Conservation (phyloP, 2,888 invertebrate genomes). For the Gastracanthus pulcherrimus region DNA sequence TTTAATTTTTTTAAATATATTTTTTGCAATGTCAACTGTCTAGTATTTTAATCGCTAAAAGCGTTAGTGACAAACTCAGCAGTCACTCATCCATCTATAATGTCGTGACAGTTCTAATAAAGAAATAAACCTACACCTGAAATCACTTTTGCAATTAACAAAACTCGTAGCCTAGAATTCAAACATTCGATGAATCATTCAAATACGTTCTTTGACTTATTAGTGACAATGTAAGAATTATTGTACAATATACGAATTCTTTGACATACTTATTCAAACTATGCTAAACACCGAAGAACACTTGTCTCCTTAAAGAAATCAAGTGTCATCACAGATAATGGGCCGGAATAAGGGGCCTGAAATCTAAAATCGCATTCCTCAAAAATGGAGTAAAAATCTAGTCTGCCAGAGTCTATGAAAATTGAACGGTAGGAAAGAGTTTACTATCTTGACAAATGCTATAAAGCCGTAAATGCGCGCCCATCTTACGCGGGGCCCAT, state of each 20-base stretch:
- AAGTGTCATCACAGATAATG: constrained; percentile 51
- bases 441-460: constrained; percentile 8
- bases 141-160: constrained; percentile 18
- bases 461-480: constrained; percentile 34
- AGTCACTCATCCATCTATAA: constrained; percentile 31
- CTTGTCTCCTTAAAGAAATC: constrained; percentile 13
- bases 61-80: constrained; percentile 18
- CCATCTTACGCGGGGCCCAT: background rate
- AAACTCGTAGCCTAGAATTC: constrained; percentile 29
- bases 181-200: constrained; percentile 24
- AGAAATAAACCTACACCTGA: background rate
- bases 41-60: constrained; percentile 27
- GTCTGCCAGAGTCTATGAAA: constrained; percentile 25
- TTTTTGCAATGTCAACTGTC: constrained; percentile 10
- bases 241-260: constrained; percentile 34
- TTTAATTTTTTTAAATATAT: background rate
- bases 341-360: constrained; percentile 46
- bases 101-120: background rate
- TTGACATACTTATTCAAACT: constrained; percentile 28
- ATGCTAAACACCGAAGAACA: constrained; percentile 36
- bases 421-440: constrained; percentile 42
- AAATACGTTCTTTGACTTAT: constrained; percentile 22
- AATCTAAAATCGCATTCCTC: constrained; percentile 38
- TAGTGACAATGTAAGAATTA: constrained; percentile 12
- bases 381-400: constrained; percentile 42